phyloP scores from a whole-genome alignment of 2,113 vertebrate species.

The Corythornis cristatus region DNA sequence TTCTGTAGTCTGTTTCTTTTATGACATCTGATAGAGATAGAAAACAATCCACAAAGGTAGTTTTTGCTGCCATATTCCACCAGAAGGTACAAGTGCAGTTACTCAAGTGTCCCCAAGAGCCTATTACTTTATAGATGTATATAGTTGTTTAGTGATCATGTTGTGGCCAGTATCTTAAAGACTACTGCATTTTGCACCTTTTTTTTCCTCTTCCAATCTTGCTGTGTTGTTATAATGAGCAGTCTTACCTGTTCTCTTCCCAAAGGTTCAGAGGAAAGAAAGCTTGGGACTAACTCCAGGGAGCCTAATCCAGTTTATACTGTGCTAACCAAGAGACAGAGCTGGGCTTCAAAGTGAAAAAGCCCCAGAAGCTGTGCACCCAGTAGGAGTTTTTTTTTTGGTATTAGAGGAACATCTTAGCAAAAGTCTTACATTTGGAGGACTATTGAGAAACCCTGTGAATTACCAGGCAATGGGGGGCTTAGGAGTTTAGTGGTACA shows the following conservation, averaged over 20 bases:
- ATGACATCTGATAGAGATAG: neutral
- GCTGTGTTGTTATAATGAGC: neutral
- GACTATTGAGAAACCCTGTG: neutral
- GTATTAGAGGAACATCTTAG: neutral
- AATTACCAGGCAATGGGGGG: neutral
- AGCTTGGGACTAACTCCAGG: neutral
- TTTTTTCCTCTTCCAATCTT: conserved; percentile 12
- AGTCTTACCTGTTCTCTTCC: neutral
- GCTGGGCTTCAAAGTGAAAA: neutral
- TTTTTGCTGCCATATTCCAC: neutral
- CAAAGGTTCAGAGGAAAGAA: neutral
- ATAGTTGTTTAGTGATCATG: conserved; percentile 46
- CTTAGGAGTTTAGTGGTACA: neutral
- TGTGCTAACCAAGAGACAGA: neutral
- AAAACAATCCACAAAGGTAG: neutral
- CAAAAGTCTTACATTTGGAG: neutral
- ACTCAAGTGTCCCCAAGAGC: neutral
- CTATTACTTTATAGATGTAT: conserved; percentile 29
- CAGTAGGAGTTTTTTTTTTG: neutral
- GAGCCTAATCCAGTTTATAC: neutral
- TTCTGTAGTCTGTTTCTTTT: neutral
- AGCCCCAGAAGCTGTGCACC: neutral
- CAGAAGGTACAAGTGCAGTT: neutral
- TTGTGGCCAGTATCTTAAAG: conserved; percentile 65
- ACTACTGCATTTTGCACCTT: conserved; percentile 69